Conservation (phyloP, 2,113 vertebrate genomes). For the Dipodomys stephensi region DNA sequence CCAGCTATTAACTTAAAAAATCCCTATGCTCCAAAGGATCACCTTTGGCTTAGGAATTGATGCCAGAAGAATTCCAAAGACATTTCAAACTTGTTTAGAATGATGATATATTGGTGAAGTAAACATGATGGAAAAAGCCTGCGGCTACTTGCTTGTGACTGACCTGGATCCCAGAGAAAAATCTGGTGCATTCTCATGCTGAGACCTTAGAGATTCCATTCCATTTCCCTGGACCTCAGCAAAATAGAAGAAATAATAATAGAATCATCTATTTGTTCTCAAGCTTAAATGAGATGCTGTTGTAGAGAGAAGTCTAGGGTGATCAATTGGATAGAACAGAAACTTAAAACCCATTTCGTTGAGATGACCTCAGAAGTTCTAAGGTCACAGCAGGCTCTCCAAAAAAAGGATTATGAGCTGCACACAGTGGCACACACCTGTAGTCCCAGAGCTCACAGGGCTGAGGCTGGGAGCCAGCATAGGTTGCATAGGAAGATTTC, state of each 20-base stretch:
- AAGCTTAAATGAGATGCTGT: slow-evolving; percentile 2
- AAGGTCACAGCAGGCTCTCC: background rate
- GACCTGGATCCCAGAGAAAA: slow-evolving; percentile 1
- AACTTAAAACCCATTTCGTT: background rate
- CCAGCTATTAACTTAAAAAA: background rate
- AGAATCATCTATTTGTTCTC: background rate
- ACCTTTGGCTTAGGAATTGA: slow-evolving; percentile 18
- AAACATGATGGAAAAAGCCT: background rate
- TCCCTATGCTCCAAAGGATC: background rate
- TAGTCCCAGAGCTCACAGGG: too few species aligned
- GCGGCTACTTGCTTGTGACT: background rate
- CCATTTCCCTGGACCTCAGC: background rate
- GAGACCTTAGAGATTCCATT: background rate
- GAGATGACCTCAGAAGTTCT: background rate
- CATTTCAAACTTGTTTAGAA: slow-evolving; percentile 13
- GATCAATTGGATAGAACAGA: background rate
- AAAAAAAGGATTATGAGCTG: too few species aligned
- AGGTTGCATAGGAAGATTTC: too few species aligned
- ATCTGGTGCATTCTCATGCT: background rate
- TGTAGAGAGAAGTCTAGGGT: background rate
- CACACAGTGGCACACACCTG: too few species aligned
- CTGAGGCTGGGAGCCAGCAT: too few species aligned
- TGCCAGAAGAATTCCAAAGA: slow-evolving; percentile 9
- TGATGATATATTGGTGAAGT: background rate
- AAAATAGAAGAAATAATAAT: background rate